Evolutionary conservation across 1,140 invertebrate genomes (phyloP).

Genomic region (Panagrolaimus sp.): DNA sequence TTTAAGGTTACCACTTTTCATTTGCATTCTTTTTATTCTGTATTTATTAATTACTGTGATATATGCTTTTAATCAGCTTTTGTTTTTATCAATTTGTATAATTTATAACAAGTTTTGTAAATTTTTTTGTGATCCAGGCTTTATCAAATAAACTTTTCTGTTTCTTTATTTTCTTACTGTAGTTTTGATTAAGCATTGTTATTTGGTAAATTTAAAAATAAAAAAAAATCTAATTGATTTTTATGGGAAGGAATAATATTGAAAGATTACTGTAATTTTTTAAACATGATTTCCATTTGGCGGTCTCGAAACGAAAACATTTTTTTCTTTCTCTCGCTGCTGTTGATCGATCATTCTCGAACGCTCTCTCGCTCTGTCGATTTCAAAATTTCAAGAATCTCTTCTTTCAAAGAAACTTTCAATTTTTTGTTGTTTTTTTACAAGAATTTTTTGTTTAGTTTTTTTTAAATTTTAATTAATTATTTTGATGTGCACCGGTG

Average conservation of each 20-base stretch:
- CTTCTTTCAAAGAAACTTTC: not conserved
- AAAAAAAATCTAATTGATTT: not conserved
- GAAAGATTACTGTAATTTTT: not conserved
- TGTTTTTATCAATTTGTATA: not conserved
- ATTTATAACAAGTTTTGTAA: too few relatives aligned
- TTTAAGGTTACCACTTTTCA: not conserved
- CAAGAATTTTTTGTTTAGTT: too few relatives aligned
- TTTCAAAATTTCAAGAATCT: not conserved
- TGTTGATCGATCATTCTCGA: not conserved
- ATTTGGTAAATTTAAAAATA: not conserved
- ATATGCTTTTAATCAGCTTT: not conserved
- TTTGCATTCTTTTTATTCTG: not conserved
- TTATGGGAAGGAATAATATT: not conserved
- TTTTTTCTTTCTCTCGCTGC: conserved; percentile 3
- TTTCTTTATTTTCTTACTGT: too few relatives aligned
- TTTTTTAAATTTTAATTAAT: too few relatives aligned
- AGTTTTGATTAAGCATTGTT: too few relatives aligned
- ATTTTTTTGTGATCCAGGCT: too few relatives aligned
- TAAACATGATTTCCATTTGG: not conserved
- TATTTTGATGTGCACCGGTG: too few relatives aligned
- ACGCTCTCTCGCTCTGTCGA: not conserved
- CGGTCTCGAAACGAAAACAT: not conserved
- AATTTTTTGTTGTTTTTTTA: not conserved
- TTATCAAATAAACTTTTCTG: too few relatives aligned
- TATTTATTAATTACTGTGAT: not conserved